Evolutionary conservation across 2,888 invertebrate species (phyloP).

Genomic region (Andrena minutula): DNA sequence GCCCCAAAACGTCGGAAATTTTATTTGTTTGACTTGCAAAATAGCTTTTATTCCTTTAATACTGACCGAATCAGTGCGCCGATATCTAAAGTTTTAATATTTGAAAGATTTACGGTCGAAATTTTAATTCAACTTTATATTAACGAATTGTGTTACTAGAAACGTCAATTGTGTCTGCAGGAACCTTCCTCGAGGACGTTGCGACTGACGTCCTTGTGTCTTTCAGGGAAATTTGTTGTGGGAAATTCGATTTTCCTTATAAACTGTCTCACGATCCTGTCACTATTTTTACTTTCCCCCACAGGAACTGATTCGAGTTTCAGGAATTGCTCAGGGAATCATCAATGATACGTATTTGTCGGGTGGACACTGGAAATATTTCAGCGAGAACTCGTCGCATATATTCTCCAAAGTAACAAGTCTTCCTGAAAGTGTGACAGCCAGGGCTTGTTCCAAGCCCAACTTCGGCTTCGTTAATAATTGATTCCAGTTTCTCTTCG

Average conservation of each 20-base stretch:
- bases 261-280: background rate
- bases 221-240: slow-evolving; percentile 3
- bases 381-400: slow-evolving; percentile 10
- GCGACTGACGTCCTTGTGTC: too few species aligned
- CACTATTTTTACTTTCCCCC: background rate
- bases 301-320: background rate
- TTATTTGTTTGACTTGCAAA: too few species aligned
- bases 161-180: background rate
- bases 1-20: too few species aligned
- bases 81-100: too few species aligned
- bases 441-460: background rate
- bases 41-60: too few species aligned
- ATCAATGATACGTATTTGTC: slow-evolving; percentile 25
- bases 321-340: slow-evolving; percentile 19
- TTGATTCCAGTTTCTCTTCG: background rate
- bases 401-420: background rate
- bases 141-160: slow-evolving; percentile 4
- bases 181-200: too few species aligned
- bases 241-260: slow-evolving; percentile 16
- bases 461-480: slow-evolving; percentile 20
- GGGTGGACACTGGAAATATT: slow-evolving; percentile 22
- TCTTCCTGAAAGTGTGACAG: background rate
- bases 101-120: too few species aligned
- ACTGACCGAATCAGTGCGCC: too few species aligned
- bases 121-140: too few species aligned